phyloP scores from a whole-genome alignment of 2,888 invertebrate species.

The Hoplodrina blanda region DNA sequence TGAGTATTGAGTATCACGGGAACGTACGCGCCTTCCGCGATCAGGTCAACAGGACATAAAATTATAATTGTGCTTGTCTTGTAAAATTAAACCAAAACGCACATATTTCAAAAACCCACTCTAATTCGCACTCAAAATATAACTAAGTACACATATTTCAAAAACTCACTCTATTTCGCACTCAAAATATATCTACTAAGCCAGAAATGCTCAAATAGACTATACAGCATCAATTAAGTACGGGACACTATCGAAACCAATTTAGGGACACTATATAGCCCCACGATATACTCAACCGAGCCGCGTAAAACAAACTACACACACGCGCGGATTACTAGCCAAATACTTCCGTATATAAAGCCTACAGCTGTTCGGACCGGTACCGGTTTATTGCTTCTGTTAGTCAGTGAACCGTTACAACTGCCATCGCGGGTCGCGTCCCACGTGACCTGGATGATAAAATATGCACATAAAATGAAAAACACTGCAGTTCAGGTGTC shows the following conservation, averaged over 20 bases:
- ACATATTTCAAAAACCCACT: neutral
- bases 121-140: neutral
- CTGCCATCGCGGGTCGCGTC: constrained; percentile 26
- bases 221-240: constrained; percentile 7
- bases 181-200: too few relatives aligned
- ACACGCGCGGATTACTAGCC: constrained; percentile 32
- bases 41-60: too few relatives aligned
- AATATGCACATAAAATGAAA: constrained; percentile 56
- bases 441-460: constrained; percentile 31
- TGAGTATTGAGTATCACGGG: too few relatives aligned
- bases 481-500: constrained; percentile 7
- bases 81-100: too few relatives aligned
- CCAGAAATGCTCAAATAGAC: neutral
- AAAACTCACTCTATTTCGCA: neutral
- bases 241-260: constrained; percentile 34
- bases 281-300: neutral
- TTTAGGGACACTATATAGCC: constrained; percentile 21
- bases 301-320: constrained; percentile 24
- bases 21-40: too few relatives aligned
- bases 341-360: constrained; percentile 49
- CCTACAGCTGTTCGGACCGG: constrained; percentile 25
- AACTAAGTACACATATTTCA: too few relatives aligned
- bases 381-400: constrained; percentile 52
- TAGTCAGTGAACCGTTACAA: constrained; percentile 35
- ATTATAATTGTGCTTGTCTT: too few relatives aligned